These are phyloP conservation scores for Rhea americana DNA, from an alignment of 2,113 vertebrate species.

Conservation along the genomic window DNA sequence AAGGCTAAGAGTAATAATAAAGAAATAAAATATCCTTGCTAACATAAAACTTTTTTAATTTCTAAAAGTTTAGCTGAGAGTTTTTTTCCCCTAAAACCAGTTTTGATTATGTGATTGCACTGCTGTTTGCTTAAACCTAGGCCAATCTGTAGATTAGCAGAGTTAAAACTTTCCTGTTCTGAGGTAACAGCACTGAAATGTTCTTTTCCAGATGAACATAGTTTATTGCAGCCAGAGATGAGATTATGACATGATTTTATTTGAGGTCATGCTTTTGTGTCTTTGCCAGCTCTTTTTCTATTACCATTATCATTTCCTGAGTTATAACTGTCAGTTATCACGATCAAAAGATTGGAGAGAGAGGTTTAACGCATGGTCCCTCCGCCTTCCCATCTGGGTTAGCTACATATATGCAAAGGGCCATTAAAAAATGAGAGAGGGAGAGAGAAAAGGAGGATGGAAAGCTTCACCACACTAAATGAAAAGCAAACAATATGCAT, in stretches of 20 bases:
- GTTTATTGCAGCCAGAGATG: background rate
- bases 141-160: background rate
- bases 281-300: background rate
- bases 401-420: slow-evolving; percentile 62
- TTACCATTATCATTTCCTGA: background rate
- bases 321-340: slow-evolving; percentile 3
- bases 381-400: slow-evolving; percentile 59
- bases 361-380: slow-evolving; percentile 7
- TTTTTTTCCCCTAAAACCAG: background rate
- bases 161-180: background rate
- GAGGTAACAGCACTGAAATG: background rate
- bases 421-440: slow-evolving; percentile 59
- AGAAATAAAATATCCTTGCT: background rate
- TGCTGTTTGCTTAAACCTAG: background rate
- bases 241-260: background rate
- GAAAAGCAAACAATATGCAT: slow-evolving; percentile 81
- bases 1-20: background rate
- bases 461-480: slow-evolving; percentile 74
- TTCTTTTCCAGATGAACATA: background rate
- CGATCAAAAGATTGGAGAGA: slow-evolving; percentile 20
- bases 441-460: slow-evolving; percentile 56
- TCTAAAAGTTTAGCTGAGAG: background rate
- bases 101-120: background rate
- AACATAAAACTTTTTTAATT: background rate
- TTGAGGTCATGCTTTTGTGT: background rate